Conservation (phyloP, 1,140 invertebrate species). For the Bombus waltoni region DNA sequence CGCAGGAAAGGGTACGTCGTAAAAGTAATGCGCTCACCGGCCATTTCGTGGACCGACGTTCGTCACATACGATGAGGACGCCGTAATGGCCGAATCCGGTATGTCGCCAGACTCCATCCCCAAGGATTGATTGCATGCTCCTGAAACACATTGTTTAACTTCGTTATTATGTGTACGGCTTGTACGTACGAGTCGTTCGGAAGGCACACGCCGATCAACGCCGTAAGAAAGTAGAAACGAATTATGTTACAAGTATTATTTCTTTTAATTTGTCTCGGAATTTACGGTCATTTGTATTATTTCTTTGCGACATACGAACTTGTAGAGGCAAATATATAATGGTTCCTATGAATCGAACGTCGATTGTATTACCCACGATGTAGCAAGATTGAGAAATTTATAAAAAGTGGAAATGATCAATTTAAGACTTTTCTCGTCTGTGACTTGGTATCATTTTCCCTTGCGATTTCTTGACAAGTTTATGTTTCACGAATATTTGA, state of each 20-base stretch:
- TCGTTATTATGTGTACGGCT: not conserved
- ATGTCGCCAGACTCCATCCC: conserved; percentile 88
- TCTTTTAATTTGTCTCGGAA: not conserved
- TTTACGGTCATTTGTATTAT: not conserved
- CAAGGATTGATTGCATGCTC: conserved; percentile 84
- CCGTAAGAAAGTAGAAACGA: no score
- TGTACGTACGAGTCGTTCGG: no score
- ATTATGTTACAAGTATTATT: no score
- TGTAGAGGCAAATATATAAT: not conserved
- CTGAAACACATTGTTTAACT: conserved; percentile 78
- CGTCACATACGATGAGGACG: conserved; percentile 86
- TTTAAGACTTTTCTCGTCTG: no score
- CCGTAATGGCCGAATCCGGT: conserved; percentile 85
- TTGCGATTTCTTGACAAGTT: not conserved
- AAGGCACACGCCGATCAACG: no score
- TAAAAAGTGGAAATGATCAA: not conserved
- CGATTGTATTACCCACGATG: not conserved
- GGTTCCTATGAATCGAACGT: not conserved
- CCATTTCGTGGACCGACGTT: conserved; percentile 86
- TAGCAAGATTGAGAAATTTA: not conserved
- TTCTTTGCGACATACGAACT: not conserved
- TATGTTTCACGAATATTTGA: not conserved
- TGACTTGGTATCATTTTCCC: no score
- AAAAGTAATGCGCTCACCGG: conserved; percentile 82
- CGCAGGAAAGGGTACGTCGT: not conserved